Evolutionary conservation across 2,888 invertebrate species (phyloP), one percentile per base, ranked within the genome.

Genomic region (Lapara coniferarum): DNA sequence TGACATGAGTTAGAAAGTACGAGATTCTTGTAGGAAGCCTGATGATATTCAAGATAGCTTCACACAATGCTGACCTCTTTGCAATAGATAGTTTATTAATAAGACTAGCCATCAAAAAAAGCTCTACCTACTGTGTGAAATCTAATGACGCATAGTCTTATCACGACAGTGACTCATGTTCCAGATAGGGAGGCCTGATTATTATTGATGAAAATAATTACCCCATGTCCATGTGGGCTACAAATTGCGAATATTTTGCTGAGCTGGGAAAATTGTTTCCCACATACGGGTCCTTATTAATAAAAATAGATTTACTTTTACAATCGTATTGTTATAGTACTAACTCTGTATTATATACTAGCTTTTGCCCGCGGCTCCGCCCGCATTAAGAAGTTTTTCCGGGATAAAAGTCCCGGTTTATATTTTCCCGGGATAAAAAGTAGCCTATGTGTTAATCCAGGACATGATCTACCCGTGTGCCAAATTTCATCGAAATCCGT

Each of bases 101-200:
- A 25, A 12, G 56, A 25, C 25, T 56, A 56, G 2, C 12, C 12
- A 19, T 56, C 2, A 12, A 12, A 14, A 2, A 51, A 12, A 13
- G 12, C 56, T 4, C 5, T 25, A 56, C 56, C 19, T 56, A 25
- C 13, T 37, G 56, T 25, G 56, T 71, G 71, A 71, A 73, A 70
- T 70, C 67, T 69, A 68, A 67, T 67, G 67, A 67, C 46, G 56
- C 67, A 67, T 56, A 37, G 37, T 37, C 37, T 3, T 37, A 37
- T 3, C 37, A 37, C 37, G 37, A 25, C 19, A 19, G 67, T 55
- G 56, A 67, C 44, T 57, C 57, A 67, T 67, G 55, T 25, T 25
- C 25, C 56, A 56, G 10, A 49, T 19, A 49, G 67, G 44, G 67
- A 53, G 55, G 16, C 46, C 56, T 55, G 67, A 67, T 46, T 13